Percentiles rank a stretch among this genome's conserved stretches.
phyloP scores from a whole-genome alignment of 2,797 vertebrate genomes.

The Coccyzus lansbergi region DNA sequence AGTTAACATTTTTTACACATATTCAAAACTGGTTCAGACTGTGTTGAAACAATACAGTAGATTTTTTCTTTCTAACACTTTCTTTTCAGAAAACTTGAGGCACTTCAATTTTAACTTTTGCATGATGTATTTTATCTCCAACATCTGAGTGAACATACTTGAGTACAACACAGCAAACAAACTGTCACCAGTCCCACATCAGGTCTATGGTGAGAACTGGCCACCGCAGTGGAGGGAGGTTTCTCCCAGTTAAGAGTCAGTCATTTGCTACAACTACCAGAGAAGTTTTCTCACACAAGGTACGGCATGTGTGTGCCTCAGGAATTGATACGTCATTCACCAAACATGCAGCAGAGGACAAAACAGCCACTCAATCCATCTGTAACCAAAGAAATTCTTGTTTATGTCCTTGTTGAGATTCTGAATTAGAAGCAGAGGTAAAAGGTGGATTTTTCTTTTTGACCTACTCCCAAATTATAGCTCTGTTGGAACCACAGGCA shows the following conservation, averaged over 20 bases:
- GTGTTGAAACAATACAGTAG: neutral
- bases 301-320: neutral
- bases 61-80: neutral
- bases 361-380: neutral
- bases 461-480: neutral
- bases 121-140: neutral
- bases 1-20: slow-evolving; percentile 5
- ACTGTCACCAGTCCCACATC: neutral
- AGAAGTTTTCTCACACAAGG: neutral
- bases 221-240: neutral
- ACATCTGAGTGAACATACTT: neutral
- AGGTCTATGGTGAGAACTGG: neutral
- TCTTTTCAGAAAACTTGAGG: neutral
- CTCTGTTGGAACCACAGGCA: neutral
- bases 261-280: neutral
- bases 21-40: neutral
- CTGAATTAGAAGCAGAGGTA: neutral
- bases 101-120: neutral
- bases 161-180: neutral
- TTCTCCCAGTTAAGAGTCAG: neutral
- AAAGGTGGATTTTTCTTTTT: neutral
- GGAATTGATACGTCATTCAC: neutral
- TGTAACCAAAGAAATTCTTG: accelerated
- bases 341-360: neutral
- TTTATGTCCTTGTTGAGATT: neutral